Evolutionary conservation across 2,888 invertebrate genomes (phyloP), one percentile per base, ranked within the genome.

Genomic region (Adela reaumurella): DNA sequence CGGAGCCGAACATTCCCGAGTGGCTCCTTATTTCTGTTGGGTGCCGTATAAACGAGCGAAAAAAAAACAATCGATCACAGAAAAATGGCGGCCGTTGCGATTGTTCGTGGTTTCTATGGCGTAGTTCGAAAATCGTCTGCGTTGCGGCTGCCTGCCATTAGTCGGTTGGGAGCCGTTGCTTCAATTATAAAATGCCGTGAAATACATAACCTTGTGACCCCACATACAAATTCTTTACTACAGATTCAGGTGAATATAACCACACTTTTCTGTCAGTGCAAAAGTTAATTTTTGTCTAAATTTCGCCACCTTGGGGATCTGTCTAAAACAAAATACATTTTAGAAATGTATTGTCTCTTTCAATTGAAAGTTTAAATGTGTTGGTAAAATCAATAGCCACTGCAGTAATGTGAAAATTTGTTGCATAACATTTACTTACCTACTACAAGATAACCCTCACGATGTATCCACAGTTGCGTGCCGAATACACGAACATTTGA

Each of bases 1-100:
- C n/a, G n/a, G n/a, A n/a, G n/a, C n/a, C n/a, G n/a, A n/a, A n/a
- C n/a, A n/a, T n/a, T n/a, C n/a, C n/a, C n/a, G n/a, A n/a, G n/a
- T n/a, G n/a, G n/a, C n/a, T n/a, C n/a, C 35, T 35, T 35, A 14
- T 4, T 35, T 35, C 8, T 35, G 4, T 11, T 35, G 11, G 6
- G 35, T 35, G 35, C 3, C 35, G 35, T 3, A 35, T 35, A 11
- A 24, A 24, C 8, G 24, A 6, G 5, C 4, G 4, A 24, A 8
- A 24, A 24, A 24, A 24, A 24, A 24, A 8, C 14, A 35, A 35
- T 35, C 14, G 24, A 24, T 24, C 35, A 14, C 3, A 58, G n/a
- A 62, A 73, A 70, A 74, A 80, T 80, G 80, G 78, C 80, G 69
- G 77, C 76, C 57, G 67, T 62, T 53, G 73, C 67, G 65, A 60